These are phyloP conservation scores for Perizoma flavofasciatum DNA, from an alignment of 2,888 invertebrate species.

Conservation along the genomic window DNA sequence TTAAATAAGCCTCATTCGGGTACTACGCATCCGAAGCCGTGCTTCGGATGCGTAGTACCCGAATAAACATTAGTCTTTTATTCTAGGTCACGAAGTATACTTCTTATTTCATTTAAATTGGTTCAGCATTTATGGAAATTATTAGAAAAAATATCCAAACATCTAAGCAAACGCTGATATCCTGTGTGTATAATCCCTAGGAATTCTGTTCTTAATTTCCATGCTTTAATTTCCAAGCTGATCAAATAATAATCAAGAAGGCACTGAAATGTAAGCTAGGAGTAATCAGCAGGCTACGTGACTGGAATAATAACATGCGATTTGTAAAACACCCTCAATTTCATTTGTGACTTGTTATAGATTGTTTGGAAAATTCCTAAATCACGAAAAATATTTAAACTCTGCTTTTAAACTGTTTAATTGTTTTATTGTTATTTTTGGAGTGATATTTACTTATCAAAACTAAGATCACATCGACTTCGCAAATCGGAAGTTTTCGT, in stretches of 20 bases:
- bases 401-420: not conserved
- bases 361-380: slow-evolving; percentile 11
- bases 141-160: too few relatives aligned
- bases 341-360: slow-evolving; percentile 7
- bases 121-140: too few relatives aligned
- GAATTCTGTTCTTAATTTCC: not conserved
- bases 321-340: slow-evolving; percentile 19
- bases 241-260: slow-evolving; percentile 7
- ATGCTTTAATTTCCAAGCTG: not conserved
- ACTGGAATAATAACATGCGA: slow-evolving; percentile 2
- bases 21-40: too few relatives aligned
- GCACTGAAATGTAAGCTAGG: slow-evolving; percentile 4
- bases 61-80: too few relatives aligned
- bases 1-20: too few relatives aligned
- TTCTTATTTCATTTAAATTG: too few relatives aligned
- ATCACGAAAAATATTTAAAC: not conserved
- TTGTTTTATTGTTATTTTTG: not conserved
- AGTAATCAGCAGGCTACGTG: slow-evolving; percentile 14
- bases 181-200: too few relatives aligned
- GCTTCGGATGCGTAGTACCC: too few relatives aligned
- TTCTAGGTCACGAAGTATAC: too few relatives aligned
- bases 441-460: not conserved
- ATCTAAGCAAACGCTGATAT: too few relatives aligned
- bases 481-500: too few relatives aligned
- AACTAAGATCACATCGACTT: too few relatives aligned